Percentiles rank a stretch among this genome's conserved stretches.
Conservation (phyloP, 2,888 invertebrate genomes). For the Orthosia gracilis region DNA sequence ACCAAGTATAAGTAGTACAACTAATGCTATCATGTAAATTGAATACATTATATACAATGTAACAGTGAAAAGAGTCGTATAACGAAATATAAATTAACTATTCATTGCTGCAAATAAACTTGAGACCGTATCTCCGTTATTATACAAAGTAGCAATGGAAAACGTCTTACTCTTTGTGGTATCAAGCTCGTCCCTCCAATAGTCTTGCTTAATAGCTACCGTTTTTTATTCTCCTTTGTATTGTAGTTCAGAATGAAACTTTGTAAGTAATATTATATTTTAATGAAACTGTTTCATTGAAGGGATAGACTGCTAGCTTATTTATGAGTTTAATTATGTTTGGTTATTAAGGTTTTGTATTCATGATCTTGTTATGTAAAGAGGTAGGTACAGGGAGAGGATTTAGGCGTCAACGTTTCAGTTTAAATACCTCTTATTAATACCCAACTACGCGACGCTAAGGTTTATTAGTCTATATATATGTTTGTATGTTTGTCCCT, state of each 20-base stretch:
- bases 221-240: slow-evolving; percentile 59
- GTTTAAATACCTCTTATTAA: not conserved
- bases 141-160: slow-evolving; percentile 64
- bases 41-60: slow-evolving; percentile 52
- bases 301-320: slow-evolving; percentile 9
- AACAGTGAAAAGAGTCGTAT: slow-evolving; percentile 37
- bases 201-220: slow-evolving; percentile 55
- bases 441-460: too few species aligned
- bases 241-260: slow-evolving; percentile 55
- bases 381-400: not conserved
- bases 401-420: not conserved
- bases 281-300: slow-evolving; percentile 55
- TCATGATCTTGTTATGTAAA: slow-evolving; percentile 1
- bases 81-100: slow-evolving; percentile 60
- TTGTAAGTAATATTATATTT: slow-evolving; percentile 60
- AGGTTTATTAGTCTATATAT: too few species aligned
- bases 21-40: slow-evolving; percentile 44
- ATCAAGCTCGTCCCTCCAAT: slow-evolving; percentile 56
- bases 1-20: slow-evolving; percentile 28
- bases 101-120: slow-evolving; percentile 64
- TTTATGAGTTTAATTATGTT: slow-evolving; percentile 37
- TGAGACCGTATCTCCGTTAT: slow-evolving; percentile 39
- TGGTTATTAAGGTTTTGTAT: slow-evolving; percentile 33
- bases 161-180: slow-evolving; percentile 62
- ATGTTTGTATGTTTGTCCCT: too few species aligned